These are phyloP conservation scores for Crotalus helleri DNA, from an alignment of 2,113 vertebrate species.

Conservation along the genomic window DNA sequence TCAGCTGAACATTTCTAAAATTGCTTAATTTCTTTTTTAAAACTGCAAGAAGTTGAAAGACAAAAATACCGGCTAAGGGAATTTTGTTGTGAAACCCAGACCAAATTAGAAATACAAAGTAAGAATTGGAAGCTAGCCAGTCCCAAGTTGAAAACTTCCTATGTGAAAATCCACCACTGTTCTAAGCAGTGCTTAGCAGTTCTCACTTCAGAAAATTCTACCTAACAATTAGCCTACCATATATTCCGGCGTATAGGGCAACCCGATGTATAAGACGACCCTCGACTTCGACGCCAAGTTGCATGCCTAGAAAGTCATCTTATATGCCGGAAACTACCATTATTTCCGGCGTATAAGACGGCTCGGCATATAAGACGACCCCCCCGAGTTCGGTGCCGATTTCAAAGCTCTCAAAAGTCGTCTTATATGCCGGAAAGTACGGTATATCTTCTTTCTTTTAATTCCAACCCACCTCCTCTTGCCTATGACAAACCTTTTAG, in stretches of 20 bases:
- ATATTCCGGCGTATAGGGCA: no score
- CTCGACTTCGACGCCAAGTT: no score
- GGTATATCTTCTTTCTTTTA: neutral
- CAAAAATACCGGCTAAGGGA: neutral
- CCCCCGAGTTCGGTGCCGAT: no score
- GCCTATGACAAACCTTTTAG: neutral
- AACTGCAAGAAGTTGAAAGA: neutral
- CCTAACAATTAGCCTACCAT: neutral
- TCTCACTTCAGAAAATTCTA: neutral
- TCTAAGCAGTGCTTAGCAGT: neutral
- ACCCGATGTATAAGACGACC: no score
- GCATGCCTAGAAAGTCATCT: no score
- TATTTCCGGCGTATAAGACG: no score
- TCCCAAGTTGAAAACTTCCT: neutral
- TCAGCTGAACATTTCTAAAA: conserved; percentile 21
- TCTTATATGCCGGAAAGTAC: no score
- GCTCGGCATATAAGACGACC: no score
- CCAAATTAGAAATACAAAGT: neutral
- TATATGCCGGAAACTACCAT: no score
- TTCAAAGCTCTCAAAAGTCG: no score
- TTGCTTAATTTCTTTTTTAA: neutral
- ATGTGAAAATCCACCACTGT: neutral
- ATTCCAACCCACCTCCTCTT: neutral
- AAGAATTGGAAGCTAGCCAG: neutral
- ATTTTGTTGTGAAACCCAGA: neutral